phyloP scores from a whole-genome alignment of 1,140 invertebrate genomes.

The Saxidomus purpurata region DNA sequence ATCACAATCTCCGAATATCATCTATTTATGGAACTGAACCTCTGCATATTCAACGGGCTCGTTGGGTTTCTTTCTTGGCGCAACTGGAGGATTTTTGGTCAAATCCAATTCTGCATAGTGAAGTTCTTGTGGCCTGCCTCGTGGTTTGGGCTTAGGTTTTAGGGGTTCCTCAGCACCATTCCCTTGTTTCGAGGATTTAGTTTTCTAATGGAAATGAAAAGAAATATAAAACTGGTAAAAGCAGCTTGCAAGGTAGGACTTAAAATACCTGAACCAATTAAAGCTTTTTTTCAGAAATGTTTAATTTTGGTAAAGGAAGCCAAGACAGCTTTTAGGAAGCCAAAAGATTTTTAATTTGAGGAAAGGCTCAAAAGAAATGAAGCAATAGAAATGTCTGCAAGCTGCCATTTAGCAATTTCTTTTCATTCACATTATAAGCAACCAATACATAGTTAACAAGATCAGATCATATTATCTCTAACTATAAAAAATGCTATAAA shows the following conservation, averaged over 20 bases:
- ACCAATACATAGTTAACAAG: neutral
- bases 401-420: slow-evolving; percentile 34
- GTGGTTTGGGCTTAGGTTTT: slow-evolving; percentile 30
- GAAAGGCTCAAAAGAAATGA: too few relatives aligned
- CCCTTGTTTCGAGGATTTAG: neutral
- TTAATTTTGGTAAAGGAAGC: neutral
- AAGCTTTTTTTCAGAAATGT: neutral
- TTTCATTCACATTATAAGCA: slow-evolving; percentile 3
- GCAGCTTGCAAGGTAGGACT: neutral
- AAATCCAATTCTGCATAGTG: slow-evolving; percentile 50
- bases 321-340: too few relatives aligned
- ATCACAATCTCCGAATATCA: neutral
- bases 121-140: neutral
- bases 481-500: neutral
- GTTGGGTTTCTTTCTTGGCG: neutral
- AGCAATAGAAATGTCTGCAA: slow-evolving; percentile 29
- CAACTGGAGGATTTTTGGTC: neutral
- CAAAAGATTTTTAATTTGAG: too few relatives aligned
- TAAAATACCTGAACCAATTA: neutral
- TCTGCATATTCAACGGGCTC: slow-evolving; percentile 32
- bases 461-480: neutral
- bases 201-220: slow-evolving; percentile 33
- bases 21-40: slow-evolving; percentile 18
- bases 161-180: neutral
- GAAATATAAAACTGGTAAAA: slow-evolving; percentile 18